Conservation (phyloP, 2,888 invertebrate genomes). For the Spicauda simplicius region DNA sequence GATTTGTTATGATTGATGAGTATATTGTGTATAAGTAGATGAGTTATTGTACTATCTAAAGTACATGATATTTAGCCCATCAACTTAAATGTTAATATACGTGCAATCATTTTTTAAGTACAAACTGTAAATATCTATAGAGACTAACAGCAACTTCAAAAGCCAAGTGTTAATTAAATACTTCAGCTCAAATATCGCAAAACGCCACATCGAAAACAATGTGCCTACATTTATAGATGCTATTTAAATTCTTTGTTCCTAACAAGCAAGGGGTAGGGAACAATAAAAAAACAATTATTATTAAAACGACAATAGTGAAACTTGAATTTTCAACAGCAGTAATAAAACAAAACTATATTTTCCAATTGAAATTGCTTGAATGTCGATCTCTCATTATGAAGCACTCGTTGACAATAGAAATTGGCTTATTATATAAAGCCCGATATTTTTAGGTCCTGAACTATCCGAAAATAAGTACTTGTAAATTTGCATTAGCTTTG, state of each 20-base stretch:
- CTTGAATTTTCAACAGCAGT: not conserved
- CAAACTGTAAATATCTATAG: no score
- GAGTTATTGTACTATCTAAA: no score
- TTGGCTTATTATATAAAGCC: not conserved
- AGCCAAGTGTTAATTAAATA: constrained; percentile 62
- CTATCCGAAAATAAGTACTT: no score
- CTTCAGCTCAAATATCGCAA: constrained; percentile 68
- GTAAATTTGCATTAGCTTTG: no score
- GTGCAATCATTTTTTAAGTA: no score
- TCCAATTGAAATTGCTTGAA: not conserved
- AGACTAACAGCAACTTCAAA: no score
- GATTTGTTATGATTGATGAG: no score
- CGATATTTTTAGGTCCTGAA: no score
- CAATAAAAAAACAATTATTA: not conserved
- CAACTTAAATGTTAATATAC: no score
- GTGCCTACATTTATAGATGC: constrained; percentile 47
- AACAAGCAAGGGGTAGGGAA: not conserved
- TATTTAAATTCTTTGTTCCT: not conserved
- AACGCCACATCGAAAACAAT: constrained; percentile 60
- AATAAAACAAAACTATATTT: not conserved
- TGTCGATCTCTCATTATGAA: not conserved
- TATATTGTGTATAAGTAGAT: no score
- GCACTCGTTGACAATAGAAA: not conserved
- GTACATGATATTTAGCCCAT: not conserved
- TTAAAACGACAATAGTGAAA: not conserved